Percentiles rank a stretch among this genome's conserved stretches.
Conservation (phyloP, 2,113 vertebrate genomes). For the Coracopsis vasa region DNA sequence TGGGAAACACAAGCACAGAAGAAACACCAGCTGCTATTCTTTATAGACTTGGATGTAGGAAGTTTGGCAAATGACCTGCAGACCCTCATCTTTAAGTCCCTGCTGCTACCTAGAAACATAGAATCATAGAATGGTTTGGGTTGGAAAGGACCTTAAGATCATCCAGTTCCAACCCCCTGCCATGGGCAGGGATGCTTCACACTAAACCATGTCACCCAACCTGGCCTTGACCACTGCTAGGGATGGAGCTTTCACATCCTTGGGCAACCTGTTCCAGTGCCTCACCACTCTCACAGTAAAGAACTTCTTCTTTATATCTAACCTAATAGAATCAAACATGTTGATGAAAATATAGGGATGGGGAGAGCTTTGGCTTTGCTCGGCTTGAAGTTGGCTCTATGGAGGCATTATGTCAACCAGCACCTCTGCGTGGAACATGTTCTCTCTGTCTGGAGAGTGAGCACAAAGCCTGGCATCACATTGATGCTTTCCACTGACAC, state of each 20-base stretch:
- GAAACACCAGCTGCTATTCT: not conserved
- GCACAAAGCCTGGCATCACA: not conserved
- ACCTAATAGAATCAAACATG: not conserved
- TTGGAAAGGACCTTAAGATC: not conserved
- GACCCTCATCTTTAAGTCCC: not conserved
- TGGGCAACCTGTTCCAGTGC: not conserved
- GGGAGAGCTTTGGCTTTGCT: not conserved
- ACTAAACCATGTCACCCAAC: not conserved
- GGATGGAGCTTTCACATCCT: not conserved
- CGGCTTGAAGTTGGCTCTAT: not conserved
- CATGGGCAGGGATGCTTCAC: not conserved
- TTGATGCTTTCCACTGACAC: not conserved
- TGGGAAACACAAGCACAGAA: not conserved
- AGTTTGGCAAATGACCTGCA: not conserved
- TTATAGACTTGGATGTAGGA: not conserved
- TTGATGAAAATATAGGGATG: fast-evolving
- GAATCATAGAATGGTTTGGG: not conserved
- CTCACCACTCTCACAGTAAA: not conserved
- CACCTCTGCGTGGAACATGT: not conserved
- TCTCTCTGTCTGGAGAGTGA: not conserved
- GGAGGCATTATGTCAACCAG: not conserved
- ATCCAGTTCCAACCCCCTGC: not conserved
- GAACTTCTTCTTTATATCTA: not conserved
- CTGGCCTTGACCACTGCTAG: not conserved
- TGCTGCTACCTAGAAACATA: not conserved